phyloP scores from a whole-genome alignment of 2,797 vertebrate species.

The Alcedo atthis region DNA sequence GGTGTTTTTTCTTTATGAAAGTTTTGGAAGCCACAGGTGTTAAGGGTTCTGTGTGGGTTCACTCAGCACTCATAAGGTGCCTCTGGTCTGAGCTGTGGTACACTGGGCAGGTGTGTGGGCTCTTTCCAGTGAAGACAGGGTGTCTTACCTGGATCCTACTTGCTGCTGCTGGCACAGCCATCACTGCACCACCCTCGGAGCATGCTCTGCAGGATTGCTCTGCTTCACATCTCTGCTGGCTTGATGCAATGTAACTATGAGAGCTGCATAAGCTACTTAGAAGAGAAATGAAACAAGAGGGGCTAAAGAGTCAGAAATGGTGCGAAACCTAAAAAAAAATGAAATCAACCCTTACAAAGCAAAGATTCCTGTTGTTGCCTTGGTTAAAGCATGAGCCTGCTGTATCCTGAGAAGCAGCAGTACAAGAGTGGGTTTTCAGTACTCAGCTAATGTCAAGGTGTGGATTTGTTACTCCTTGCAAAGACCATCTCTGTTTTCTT shows the following conservation, averaged over 20 bases:
- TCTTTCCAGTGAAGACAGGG: background rate
- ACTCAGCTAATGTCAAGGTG: background rate
- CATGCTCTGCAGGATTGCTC: accelerated
- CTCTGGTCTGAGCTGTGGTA: background rate
- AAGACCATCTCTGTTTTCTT: background rate
- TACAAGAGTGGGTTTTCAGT: background rate
- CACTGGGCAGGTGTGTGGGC: accelerated
- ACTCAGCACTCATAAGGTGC: background rate
- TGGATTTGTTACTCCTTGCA: background rate
- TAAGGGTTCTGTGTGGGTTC: background rate
- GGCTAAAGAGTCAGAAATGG: background rate
- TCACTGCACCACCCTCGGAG: background rate
- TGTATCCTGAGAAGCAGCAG: background rate
- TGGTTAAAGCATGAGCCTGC: background rate
- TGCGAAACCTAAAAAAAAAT: background rate
- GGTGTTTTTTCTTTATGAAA: background rate
- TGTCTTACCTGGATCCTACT: background rate
- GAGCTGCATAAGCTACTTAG: accelerated
- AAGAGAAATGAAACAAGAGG: background rate
- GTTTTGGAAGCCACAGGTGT: background rate
- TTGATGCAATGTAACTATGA: background rate
- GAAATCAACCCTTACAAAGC: background rate
- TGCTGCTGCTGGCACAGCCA: background rate
- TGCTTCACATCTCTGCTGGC: background rate
- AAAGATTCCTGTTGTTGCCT: background rate